Percentiles rank a stretch among this genome's conserved stretches.
These are phyloP conservation scores for Trachelus stipa DNA, from an alignment of 2,888 invertebrate genomes.

Conservation along the genomic window DNA sequence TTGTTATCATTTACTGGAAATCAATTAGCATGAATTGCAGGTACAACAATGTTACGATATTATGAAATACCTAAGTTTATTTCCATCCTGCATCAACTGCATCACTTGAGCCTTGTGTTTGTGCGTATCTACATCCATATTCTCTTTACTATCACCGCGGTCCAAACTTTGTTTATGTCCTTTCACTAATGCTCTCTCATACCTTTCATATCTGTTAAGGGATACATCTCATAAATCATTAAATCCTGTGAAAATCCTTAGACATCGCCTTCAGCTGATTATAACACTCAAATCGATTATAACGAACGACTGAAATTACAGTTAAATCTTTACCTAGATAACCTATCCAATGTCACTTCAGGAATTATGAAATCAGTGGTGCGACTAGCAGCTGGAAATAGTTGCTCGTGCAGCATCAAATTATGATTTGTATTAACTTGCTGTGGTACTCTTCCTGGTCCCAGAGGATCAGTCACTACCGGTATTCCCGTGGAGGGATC, in stretches of 20 bases:
- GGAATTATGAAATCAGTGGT: constrained; percentile 56
- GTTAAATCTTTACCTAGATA: constrained; percentile 53
- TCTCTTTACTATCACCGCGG: constrained; percentile 60
- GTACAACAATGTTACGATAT: constrained; percentile 47
- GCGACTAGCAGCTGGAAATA: constrained; percentile 73
- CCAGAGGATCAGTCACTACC: constrained; percentile 65
- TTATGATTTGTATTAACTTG: constrained; percentile 74
- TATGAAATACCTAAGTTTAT: constrained; percentile 72
- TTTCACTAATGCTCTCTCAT: constrained; percentile 71
- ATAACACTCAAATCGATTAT: background rate
- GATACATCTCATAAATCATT: background rate
- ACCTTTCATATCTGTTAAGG: constrained; percentile 69
- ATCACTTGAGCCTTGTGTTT: constrained; percentile 73
- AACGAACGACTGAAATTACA: background rate
- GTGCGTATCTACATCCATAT: constrained; percentile 66
- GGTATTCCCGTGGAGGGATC: constrained; percentile 82
- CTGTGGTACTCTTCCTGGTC: constrained; percentile 69
- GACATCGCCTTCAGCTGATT: background rate
- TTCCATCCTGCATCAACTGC: constrained; percentile 74
- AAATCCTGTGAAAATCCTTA: background rate
- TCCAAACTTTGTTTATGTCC: constrained; percentile 66
- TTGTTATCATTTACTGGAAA: constrained; percentile 11
- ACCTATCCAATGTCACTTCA: constrained; percentile 58
- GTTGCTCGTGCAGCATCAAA: constrained; percentile 79
- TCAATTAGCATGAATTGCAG: background rate